Percentiles rank a stretch among this genome's conserved stretches.
Conservation (phyloP, 2,888 invertebrate species). For the Idaea biselata region DNA sequence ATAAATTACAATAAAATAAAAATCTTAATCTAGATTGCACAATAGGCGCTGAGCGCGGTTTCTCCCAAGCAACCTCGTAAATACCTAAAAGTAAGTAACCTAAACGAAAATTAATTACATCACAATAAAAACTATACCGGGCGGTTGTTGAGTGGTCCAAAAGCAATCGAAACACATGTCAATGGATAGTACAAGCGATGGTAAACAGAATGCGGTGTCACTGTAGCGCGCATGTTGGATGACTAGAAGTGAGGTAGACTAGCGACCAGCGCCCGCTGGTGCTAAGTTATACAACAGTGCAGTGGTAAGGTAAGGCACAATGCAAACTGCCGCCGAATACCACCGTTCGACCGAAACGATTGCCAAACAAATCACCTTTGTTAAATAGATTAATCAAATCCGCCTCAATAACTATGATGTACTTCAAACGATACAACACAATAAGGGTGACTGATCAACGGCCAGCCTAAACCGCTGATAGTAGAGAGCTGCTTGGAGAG, state of each 20-base stretch:
- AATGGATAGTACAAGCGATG: slow-evolving; percentile 15
- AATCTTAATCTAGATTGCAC: no score
- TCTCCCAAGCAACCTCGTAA: no score
- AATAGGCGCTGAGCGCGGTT: no score
- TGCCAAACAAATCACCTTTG: background rate
- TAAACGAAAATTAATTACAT: no score
- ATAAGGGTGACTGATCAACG: no score
- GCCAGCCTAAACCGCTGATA: no score
- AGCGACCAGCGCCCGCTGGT: slow-evolving; percentile 27
- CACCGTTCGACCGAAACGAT: background rate
- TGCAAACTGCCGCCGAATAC: background rate
- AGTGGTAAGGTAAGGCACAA: background rate
- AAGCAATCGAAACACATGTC: slow-evolving; percentile 60
- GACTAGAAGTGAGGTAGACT: slow-evolving; percentile 26
- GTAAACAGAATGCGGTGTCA: slow-evolving; percentile 24
- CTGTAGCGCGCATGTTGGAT: slow-evolving; percentile 40
- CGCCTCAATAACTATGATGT: background rate
- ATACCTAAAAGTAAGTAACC: no score
- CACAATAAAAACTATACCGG: slow-evolving; percentile 17
- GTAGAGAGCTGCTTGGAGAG: no score
- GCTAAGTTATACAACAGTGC: slow-evolving; percentile 29
- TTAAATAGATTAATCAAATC: background rate
- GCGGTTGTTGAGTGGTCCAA: slow-evolving; percentile 32
- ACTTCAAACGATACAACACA: no score
- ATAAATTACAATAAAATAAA: no score